These are phyloP conservation scores for Pangasius sanitwongsei DNA, from an alignment of 2,797 vertebrate genomes.

Conservation along the genomic window DNA sequence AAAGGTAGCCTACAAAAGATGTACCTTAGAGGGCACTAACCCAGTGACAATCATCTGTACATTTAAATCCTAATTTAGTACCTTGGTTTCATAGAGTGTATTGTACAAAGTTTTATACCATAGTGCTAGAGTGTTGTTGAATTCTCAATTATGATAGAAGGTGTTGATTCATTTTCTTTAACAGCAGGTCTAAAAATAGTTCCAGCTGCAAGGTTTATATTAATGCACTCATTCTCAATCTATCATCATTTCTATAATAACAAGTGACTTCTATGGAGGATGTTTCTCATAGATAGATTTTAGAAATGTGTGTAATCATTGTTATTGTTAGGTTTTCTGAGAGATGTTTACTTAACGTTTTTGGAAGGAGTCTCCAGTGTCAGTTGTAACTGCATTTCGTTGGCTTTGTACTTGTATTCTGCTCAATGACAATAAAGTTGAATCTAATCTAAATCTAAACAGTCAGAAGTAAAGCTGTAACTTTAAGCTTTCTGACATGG, in stretches of 20 bases:
- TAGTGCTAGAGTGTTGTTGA: neutral
- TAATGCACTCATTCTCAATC: neutral
- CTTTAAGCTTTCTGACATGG: neutral
- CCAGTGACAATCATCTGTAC: neutral
- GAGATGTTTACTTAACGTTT: neutral
- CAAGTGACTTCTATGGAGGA: neutral
- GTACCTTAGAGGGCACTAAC: neutral
- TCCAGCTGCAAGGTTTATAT: neutral
- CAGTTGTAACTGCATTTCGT: neutral
- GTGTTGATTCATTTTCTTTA: neutral
- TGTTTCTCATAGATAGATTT: neutral
- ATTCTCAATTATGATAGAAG: too few species aligned
- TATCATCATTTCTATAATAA: neutral
- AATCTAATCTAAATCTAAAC: neutral
- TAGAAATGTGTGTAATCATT: neutral
- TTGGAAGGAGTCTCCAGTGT: neutral
- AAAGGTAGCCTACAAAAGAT: too few species aligned
- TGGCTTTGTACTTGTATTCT: neutral
- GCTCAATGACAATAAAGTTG: neutral
- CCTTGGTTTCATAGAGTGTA: neutral
- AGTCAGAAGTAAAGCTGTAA: neutral
- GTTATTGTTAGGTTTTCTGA: neutral
- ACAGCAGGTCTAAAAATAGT: neutral
- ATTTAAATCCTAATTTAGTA: neutral
- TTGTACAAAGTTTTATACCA: neutral